phyloP scores from a whole-genome alignment of 2,113 vertebrate genomes.

The Glareola pratincola region DNA sequence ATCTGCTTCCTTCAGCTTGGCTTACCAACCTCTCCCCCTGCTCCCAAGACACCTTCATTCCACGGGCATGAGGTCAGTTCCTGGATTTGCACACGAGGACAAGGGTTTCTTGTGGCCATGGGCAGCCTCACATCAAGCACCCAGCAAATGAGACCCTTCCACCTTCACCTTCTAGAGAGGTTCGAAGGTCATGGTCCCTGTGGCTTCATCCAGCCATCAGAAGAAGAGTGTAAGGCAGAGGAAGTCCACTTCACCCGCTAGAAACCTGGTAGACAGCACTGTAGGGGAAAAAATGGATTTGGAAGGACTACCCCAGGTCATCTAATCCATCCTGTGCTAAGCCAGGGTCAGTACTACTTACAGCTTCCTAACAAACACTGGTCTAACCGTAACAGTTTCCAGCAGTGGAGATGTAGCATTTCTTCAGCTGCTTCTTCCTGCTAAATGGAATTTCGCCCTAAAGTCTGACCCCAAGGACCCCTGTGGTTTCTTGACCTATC shows the following conservation, averaged over 20 bases:
- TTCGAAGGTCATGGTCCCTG: neutral
- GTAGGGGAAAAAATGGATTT: accelerated
- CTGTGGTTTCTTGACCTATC: neutral
- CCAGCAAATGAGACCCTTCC: neutral
- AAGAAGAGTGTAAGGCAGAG: neutral
- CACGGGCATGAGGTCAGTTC: neutral
- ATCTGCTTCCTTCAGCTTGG: neutral
- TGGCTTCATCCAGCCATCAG: neutral
- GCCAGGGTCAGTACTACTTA: neutral
- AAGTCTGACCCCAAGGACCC: neutral
- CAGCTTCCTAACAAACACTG: neutral
- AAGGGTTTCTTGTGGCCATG: neutral
- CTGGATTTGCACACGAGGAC: neutral
- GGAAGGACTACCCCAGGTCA: neutral
- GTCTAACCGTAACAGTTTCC: neutral
- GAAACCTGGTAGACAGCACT: neutral
- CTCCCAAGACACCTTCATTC: neutral
- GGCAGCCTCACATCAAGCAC: neutral
- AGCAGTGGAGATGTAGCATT: neutral
- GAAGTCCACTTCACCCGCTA: neutral
- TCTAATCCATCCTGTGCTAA: neutral
- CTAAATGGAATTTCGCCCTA: neutral
- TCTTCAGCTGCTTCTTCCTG: neutral
- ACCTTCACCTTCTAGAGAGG: neutral
- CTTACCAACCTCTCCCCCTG: neutral